Conservation (phyloP, 2,113 vertebrate genomes). For the Chionodraco myersi region DNA sequence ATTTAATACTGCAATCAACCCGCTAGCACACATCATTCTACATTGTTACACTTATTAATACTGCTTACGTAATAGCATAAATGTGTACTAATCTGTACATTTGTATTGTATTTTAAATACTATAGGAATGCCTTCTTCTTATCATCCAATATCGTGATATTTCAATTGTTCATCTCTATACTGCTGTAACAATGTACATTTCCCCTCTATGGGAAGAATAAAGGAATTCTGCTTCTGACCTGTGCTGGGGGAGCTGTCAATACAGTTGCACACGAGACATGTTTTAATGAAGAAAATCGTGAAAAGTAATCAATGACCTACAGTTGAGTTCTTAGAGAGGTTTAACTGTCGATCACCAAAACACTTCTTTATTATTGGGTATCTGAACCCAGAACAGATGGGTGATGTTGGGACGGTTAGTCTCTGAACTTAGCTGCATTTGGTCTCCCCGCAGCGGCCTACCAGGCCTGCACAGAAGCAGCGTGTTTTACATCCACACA, state of each 20-base stretch:
- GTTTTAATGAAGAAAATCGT: not conserved
- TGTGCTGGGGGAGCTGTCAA: constrained; percentile 9
- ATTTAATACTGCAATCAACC: no score
- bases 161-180: no score
- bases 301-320: not conserved
- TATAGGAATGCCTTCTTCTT: no score
- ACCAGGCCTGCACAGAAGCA: constrained; percentile 69
- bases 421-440: constrained; percentile 10
- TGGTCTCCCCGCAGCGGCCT: constrained; percentile 70
- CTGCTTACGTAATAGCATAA: no score
- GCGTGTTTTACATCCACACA: constrained; percentile 54
- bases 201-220: no score
- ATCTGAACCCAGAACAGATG: not conserved
- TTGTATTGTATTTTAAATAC: no score
- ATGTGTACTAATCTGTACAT: no score
- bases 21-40: no score
- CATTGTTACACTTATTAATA: no score
- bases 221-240: no score
- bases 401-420: not conserved
- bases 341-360: not conserved
- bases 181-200: no score
- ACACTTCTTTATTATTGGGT: not conserved
- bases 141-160: no score
- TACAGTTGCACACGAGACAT: not conserved
- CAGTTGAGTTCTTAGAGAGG: not conserved